phyloP scores from a whole-genome alignment of 2,113 vertebrate species.

The Nymphicus hollandicus region DNA sequence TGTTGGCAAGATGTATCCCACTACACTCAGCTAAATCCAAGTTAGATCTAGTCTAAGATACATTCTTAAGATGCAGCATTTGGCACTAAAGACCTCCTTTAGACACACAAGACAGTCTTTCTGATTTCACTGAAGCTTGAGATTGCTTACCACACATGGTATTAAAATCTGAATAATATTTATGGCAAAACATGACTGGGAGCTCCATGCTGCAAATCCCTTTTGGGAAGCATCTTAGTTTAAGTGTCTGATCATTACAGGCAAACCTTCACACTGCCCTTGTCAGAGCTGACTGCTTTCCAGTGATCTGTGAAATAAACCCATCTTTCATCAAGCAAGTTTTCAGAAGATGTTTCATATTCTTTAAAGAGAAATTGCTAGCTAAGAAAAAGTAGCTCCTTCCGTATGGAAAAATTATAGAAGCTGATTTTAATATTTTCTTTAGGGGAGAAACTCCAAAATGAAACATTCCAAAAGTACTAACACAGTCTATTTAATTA shows the following conservation, averaged over 20 bases:
- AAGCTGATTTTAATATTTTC: background rate
- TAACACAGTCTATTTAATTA: background rate
- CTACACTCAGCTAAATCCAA: background rate
- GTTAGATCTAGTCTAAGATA: background rate
- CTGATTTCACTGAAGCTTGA: background rate
- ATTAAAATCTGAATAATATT: slow-evolving; percentile 43
- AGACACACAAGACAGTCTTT: background rate
- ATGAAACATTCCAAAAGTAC: background rate
- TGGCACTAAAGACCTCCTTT: background rate
- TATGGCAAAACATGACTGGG: background rate
- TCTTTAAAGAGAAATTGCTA: background rate
- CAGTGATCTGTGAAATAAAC: background rate
- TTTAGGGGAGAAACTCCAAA: background rate
- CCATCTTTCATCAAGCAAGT: background rate
- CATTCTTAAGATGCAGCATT: background rate
- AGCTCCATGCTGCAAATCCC: background rate
- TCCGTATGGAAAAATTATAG: background rate
- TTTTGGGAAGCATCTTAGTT: slow-evolving; percentile 1
- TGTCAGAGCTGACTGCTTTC: background rate
- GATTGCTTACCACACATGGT: background rate
- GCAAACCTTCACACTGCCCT: background rate
- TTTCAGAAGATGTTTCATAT: background rate
- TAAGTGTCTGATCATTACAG: background rate
- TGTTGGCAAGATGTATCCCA: background rate
- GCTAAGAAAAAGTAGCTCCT: background rate